Base-by-base conservation (phyloP, 2,888 invertebrate genomes). In the Neoaliturus tenellus region DNA sequence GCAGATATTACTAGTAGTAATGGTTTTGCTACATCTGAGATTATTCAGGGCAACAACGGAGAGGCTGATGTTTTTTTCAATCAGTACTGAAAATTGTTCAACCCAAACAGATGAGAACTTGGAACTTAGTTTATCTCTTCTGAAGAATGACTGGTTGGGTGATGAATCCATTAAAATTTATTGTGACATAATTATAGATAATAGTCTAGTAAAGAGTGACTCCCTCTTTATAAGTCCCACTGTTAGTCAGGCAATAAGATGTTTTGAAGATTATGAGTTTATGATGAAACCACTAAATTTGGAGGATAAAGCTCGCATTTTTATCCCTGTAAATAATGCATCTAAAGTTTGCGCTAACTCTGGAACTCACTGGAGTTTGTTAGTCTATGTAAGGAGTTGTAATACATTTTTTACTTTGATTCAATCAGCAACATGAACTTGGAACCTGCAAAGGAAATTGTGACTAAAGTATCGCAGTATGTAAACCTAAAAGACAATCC, bases 351-450 rank as follows among this genome's bases (percentile, higher is more conserved):
- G 17, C n/a, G 31, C 2, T 14, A 33, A 10, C 3, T 28, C 67
- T 33, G 67, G 67, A 4, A n/a, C 31, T n/a, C 67, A 67, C 31
- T 67, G 67, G 67, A 67, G 67, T 67, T 67, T 67, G n/a, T 10
- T 67, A 1, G 17, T 67, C 6, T 67, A 31, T 28, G 23, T 14
- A 8, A 58, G 28, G 28, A 23, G 28, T 2, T 28, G 28, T 58
- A 58, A 58, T 28, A 58, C 23, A 28, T 58, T 28, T 14, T 28
- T 58, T 58, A 28, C 17, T 58, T 58, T 58, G 20, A 58, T 10
- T 58, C 58, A 28, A 28, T 23, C 4, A 58, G 28, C 1, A 58
- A 58, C 20, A 6, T 58, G 10, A 58, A 58, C 28, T 25, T 28
- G 23, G 10, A 58, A 3, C 23, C 20, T 23, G 58, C 58, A 10